Conservation (phyloP, 2,888 invertebrate species). For the Xestoiulus laeticollis region DNA sequence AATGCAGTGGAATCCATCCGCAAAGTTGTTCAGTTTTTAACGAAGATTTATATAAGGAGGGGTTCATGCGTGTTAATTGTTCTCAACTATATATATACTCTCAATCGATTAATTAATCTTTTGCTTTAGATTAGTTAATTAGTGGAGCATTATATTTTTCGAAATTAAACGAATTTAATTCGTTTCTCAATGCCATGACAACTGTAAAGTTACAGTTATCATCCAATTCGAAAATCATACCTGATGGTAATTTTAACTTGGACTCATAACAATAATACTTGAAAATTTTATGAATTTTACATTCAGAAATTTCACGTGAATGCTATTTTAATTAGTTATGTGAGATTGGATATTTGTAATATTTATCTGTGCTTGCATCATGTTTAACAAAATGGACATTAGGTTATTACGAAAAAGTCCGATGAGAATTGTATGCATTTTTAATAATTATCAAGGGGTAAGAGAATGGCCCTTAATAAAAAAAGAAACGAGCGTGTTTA, state of each 20-base stretch:
- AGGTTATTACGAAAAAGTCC: too few relatives aligned
- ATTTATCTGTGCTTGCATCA: too few relatives aligned
- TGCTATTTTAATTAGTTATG: too few relatives aligned
- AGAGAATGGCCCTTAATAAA: background rate
- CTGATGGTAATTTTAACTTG: too few relatives aligned
- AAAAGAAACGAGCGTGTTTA: background rate
- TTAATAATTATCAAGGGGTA: background rate
- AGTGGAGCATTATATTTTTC: background rate
- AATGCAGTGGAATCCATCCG: background rate
- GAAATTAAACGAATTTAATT: background rate
- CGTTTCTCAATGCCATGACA: background rate
- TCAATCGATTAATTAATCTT: background rate
- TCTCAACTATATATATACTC: background rate
- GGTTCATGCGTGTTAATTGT: conserved; percentile 10
- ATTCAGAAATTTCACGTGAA: too few relatives aligned
- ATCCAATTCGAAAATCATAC: background rate
- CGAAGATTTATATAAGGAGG: conserved; percentile 34
- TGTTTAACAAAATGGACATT: too few relatives aligned
- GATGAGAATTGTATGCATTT: too few relatives aligned
- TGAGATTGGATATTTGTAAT: too few relatives aligned
- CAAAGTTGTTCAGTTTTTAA: conserved; percentile 3
- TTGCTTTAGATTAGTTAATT: background rate
- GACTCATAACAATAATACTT: too few relatives aligned
- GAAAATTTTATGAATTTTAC: too few relatives aligned
- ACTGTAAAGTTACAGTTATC: background rate